Evolutionary conservation across 2,888 invertebrate species (phyloP).

Genomic region (Temnothorax ravouxi): DNA sequence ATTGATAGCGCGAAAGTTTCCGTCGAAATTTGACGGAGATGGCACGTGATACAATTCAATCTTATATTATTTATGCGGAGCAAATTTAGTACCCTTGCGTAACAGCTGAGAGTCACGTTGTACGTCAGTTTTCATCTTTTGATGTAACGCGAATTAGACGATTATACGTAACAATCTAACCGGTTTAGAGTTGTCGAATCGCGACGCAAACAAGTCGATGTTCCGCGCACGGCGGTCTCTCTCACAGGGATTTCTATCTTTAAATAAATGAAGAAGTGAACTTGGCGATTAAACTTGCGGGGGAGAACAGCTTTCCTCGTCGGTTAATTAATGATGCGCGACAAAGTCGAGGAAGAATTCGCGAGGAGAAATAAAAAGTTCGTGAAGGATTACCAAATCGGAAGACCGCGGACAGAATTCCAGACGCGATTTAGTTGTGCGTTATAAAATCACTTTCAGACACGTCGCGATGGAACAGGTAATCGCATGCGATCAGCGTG

Average conservation of each 20-base stretch:
- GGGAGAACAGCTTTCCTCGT: conserved; percentile 32
- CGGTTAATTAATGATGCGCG: conserved; percentile 28
- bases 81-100: conserved; percentile 19
- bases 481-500: conserved; percentile 26
- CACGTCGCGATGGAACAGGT: conserved; percentile 27
- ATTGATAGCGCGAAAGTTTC: conserved; percentile 21
- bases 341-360: not conserved
- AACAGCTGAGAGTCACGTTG: not conserved
- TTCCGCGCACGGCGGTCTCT: not conserved
- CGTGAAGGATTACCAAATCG: conserved; percentile 16
- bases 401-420: conserved; percentile 28
- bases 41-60: conserved; percentile 11
- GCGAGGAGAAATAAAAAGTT: not conserved
- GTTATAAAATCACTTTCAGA: conserved; percentile 51
- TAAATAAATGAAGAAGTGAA: conserved; percentile 31
- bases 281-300: conserved; percentile 17
- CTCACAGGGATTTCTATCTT: not conserved
- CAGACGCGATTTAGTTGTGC: not conserved
- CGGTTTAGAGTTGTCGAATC: conserved; percentile 5
- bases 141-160: conserved; percentile 31
- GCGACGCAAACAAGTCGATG: not conserved
- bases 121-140: conserved; percentile 10
- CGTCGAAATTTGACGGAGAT: not conserved
- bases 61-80: conserved; percentile 1
- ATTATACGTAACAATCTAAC: conserved; percentile 9